Base-by-base conservation (phyloP, 2,113 vertebrate genomes). In the Acanthisitta chloris region DNA sequence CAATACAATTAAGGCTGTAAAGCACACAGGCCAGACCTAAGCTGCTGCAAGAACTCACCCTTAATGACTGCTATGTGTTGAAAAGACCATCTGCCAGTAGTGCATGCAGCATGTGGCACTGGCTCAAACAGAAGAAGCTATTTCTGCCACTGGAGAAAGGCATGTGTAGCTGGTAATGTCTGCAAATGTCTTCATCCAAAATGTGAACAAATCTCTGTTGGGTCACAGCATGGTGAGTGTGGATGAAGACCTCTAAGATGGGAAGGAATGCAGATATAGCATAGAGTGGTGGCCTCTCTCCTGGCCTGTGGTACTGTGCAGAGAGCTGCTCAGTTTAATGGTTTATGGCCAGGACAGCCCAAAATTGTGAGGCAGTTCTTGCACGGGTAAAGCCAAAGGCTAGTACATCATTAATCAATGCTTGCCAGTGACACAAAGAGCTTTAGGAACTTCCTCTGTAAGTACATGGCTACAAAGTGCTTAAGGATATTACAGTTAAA, bases 181-280 rank as follows among this genome's bases (percentile, higher is more conserved):
- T 59, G 21, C 61, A 45, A 66, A 31, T 28, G 6, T 72, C 43
- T 76, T 51, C 2, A 25, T 55, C 48, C 8, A 43, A 72, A 78
- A 12, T 13, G 5, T 21, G 20, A 64, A 18, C 15, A 19, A 71
- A 38, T 48, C 42, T 67, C 3, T 46, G 8, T 19, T 81, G 34
- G 12, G 4, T 58, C 62, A 26, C 24, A 55, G 43, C 26, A 48
- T n/a, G 19, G 28, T 36, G 15, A 55, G 14, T 48, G 46, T 84
- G 48, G 17, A 46, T 85, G 34, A 85, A 9, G 29, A 29, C 12
- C 49, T 85, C 15, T 54, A 21, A 79, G 48, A 51, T 43, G 54
- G 9, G 7, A 17, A 69, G 6, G 52, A 76, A 78, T 23, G 24
- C 3, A 6, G 0, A 0, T 17, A 4, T 5, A 43, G 33, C 10